These are phyloP conservation scores for Brachionus sp. DNA, from an alignment of 1,140 invertebrate species.

Conservation along the genomic window DNA sequence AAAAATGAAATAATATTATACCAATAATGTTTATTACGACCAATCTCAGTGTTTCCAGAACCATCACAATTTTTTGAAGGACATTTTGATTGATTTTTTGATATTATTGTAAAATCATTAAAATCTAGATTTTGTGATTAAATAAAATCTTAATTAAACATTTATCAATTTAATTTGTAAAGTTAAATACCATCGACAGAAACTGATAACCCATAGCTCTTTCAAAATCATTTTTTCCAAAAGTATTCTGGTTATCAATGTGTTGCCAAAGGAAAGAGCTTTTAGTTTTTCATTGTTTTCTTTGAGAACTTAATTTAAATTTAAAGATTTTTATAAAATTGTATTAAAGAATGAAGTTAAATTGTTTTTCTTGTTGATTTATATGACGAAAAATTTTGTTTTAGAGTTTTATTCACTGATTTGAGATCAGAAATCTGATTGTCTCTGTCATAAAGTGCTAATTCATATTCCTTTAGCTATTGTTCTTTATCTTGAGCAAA, in stretches of 20 bases:
- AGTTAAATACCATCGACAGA: neutral
- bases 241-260: neutral
- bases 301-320: neutral
- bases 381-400: too few species aligned
- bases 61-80: neutral
- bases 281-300: neutral
- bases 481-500: neutral
- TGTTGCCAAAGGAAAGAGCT: neutral
- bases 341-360: too few species aligned
- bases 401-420: neutral
- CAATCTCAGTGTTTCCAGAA: neutral
- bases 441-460: neutral
- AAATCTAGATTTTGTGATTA: neutral
- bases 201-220: neutral
- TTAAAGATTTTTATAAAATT: neutral
- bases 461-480: neutral
- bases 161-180: neutral
- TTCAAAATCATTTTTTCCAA: neutral
- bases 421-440: neutral
- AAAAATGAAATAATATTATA: neutral
- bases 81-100: neutral
- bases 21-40: neutral
- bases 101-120: neutral
- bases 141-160: neutral
- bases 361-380: too few species aligned